Conservation (phyloP, 2,113 vertebrate genomes). For the Salvator merianae region DNA sequence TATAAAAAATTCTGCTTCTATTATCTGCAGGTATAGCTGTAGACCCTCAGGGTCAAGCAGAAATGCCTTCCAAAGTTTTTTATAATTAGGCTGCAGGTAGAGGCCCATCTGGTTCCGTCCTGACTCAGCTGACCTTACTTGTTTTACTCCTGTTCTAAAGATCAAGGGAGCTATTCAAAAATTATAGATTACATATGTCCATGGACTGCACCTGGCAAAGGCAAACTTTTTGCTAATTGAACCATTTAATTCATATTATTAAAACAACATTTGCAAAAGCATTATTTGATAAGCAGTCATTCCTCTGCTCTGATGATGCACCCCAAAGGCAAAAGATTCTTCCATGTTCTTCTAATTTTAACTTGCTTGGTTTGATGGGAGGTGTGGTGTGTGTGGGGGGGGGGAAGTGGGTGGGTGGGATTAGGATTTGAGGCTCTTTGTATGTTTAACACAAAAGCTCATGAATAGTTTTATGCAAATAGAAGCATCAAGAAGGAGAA, state of each 20-base stretch:
- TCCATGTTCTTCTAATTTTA: constrained; percentile 46
- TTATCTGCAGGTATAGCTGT: background rate
- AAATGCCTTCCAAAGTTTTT: background rate
- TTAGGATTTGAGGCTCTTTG: constrained; percentile 42
- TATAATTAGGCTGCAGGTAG: constrained; percentile 16
- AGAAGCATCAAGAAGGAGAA: constrained; percentile 28
- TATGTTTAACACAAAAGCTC: constrained; percentile 49
- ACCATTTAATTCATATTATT: constrained; percentile 50
- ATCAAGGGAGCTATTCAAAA: constrained; percentile 50
- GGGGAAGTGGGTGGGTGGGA: background rate
- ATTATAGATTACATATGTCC: constrained; percentile 39
- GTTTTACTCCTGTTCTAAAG: constrained; percentile 53
- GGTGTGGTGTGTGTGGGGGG: background rate
- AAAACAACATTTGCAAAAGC: constrained; percentile 14
- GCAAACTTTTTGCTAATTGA: constrained; percentile 50
- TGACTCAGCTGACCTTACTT: constrained; percentile 32
- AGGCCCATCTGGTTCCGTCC: constrained; percentile 20
- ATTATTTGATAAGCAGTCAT: constrained; percentile 2
- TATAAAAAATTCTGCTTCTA: background rate
- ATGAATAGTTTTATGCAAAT: constrained; percentile 38
- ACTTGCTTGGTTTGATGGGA: constrained; percentile 35
- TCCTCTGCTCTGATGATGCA: constrained; percentile 26
- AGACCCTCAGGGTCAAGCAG: background rate
- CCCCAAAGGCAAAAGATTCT: constrained; percentile 30
- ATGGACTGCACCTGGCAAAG: constrained; percentile 36